Conservation (phyloP, 2,888 invertebrate genomes). For the Drosophila nr. fundita region DNA sequence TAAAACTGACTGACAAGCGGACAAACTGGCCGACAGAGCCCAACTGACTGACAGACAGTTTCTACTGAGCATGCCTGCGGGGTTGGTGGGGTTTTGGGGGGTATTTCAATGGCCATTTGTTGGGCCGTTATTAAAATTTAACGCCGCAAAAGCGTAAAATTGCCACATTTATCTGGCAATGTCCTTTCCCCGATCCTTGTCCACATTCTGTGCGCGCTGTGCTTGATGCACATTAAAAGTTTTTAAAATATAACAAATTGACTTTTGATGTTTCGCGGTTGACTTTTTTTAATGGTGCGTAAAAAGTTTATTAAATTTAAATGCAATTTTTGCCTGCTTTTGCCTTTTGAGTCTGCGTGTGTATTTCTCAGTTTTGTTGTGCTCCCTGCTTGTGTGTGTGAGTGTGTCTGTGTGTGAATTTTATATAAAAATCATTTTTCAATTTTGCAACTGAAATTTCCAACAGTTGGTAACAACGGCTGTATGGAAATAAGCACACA, state of each 20-base stretch:
- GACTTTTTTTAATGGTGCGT: constrained; percentile 78
- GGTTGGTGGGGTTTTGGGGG: background rate
- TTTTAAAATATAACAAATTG: constrained; percentile 77
- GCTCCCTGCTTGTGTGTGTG: background rate
- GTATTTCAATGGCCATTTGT: constrained; percentile 50
- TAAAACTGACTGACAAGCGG: constrained; percentile 24
- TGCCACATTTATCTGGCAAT: constrained; percentile 75
- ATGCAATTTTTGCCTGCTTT: constrained; percentile 47
- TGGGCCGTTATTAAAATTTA: constrained; percentile 75
- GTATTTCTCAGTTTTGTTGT: constrained; percentile 25
- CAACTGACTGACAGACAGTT: constrained; percentile 17
- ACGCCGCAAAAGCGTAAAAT: constrained; percentile 77
- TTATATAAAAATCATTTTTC: constrained; percentile 76
- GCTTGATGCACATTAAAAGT: constrained; percentile 70
- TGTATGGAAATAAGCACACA: constrained; percentile 32
- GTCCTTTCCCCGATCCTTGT: constrained; percentile 32
- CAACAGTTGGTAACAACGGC: constrained; percentile 54
- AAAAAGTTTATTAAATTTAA: constrained; percentile 81
- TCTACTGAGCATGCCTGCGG: background rate
- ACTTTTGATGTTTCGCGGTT: constrained; percentile 81
- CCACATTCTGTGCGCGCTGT: constrained; percentile 44
- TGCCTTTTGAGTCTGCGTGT: background rate
- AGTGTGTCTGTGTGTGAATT: constrained; percentile 41
- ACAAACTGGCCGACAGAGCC: constrained; percentile 10
- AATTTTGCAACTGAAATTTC: constrained; percentile 61